Percentiles rank a stretch among this genome's conserved stretches.
Evolutionary conservation across 2,888 invertebrate species (phyloP).

Genomic region (Bimastos eiseni): DNA sequence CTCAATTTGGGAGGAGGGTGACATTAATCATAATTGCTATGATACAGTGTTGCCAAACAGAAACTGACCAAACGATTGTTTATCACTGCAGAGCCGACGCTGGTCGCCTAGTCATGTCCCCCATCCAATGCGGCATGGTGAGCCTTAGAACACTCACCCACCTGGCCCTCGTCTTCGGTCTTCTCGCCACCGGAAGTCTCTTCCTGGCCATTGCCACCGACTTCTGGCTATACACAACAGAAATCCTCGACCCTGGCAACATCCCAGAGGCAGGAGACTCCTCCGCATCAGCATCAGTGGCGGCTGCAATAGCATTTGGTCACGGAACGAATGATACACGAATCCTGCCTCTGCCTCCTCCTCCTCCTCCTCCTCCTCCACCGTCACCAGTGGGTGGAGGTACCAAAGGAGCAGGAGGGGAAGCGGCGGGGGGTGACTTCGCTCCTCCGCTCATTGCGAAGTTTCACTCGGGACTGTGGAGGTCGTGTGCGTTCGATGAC

Average conservation of each 20-base stretch:
- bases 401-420: background rate
- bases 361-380: background rate
- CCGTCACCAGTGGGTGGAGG: background rate
- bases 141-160: constrained; percentile 46
- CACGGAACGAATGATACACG: background rate
- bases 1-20: no score
- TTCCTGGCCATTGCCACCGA: constrained; percentile 56
- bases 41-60: no score
- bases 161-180: constrained; percentile 51
- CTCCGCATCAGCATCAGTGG: background rate
- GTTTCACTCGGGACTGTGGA: constrained; percentile 34
- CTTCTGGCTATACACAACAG: constrained; percentile 55
- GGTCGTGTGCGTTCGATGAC: constrained; percentile 30
- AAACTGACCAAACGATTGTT: background rate
- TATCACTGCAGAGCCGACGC: no score
- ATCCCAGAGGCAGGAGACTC: background rate
- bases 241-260: constrained; percentile 39
- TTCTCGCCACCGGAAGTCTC: constrained; percentile 52
- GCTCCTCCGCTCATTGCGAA: constrained; percentile 1
- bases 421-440: background rate
- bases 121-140: constrained; percentile 32
- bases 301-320: background rate
- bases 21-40: background rate
- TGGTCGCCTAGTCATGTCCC: constrained; percentile 21
- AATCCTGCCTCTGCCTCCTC: background rate